A percentile compares a stretch with the other conserved stretches of the same genome.
Evolutionary conservation across 2,888 invertebrate species (phyloP).

Genomic region (Oscheius sp.): DNA sequence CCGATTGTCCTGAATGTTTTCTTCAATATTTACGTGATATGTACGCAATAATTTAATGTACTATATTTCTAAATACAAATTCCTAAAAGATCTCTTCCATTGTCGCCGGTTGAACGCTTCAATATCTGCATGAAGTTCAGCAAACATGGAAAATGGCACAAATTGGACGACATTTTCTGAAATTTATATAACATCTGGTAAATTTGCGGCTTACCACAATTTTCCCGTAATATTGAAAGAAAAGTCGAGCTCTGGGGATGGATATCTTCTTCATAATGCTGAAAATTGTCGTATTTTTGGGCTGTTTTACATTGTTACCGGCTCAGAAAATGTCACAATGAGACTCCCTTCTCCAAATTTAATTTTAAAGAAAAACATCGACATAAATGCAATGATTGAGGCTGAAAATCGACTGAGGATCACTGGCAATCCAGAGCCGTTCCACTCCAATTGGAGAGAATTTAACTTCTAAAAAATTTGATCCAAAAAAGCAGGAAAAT

Average conservation of each 20-base stretch:
- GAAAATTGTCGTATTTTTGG: neutral
- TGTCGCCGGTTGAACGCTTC: constrained; percentile 22
- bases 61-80: too few species aligned
- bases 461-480: neutral
- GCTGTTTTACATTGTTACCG: constrained; percentile 9
- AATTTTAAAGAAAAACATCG: constrained; percentile 34
- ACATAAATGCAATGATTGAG: constrained; percentile 31
- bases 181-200: too few species aligned
- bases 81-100: constrained; percentile 4
- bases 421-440: neutral
- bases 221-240: neutral
- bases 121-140: constrained; percentile 15
- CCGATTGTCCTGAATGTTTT: too few species aligned
- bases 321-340: constrained; percentile 4
- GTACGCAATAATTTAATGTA: too few species aligned
- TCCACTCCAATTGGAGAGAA: neutral
- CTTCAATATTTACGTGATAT: too few species aligned
- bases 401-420: constrained; percentile 37
- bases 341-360: constrained; percentile 10
- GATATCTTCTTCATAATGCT: constrained; percentile 34
- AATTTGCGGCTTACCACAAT: neutral
- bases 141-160: constrained; percentile 5
- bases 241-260: neutral
- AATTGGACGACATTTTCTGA: constrained; percentile 24
- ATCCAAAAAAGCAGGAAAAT: neutral